Evolutionary conservation across 23 tunicate genomes (phyloP), one percentile per base, ranked within the genome.

Genomic region (Clavelina lepadiformis): DNA sequence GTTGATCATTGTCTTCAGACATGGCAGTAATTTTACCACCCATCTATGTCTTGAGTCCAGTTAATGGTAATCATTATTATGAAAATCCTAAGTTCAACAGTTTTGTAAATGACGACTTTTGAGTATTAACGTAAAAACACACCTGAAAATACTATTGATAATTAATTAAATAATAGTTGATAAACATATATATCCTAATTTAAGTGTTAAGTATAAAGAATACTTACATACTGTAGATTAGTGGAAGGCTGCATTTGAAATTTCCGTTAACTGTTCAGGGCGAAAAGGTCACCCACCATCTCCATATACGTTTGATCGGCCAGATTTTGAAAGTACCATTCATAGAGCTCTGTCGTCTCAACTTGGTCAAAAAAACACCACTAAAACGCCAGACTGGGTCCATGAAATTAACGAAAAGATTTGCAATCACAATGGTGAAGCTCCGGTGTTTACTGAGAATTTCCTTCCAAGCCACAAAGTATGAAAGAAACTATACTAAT

Each of bases 371-470:
- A 7, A 36, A 23, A 26, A 25, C 19, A 5, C 34, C 3, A 29
- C 52, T 0, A 77, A 37, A 51, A 63, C 85, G 11, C 95, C 95
- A 8, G 61, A 33, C 0, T 86, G 95, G 95, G 73, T 86, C 11
- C 63, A 86, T 1, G 63, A 77, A n/a, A 86, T 86, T 13, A 86
- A 86, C 33, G 76, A 67, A 35, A 65, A 35, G 18, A 64, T 71
- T 35, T 35, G 66, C 57, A 86, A 86, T 21, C 96, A 87, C 37
- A 65, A 33, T 28, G 96, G 96, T 23, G 96, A 87, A 51, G 96
- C 96, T 1, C 86, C 86, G n/a, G 53, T 87, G 67, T 87, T 87
- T 38, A 41, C 82, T 8, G 86, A 79, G 33, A 79, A 74, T 24
- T 65, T 87, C 53, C 52, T 87, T 6, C 76, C 96, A 33, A 34